A percentile compares a stretch with the other conserved stretches of the same genome.
phyloP scores from a whole-genome alignment of 2,888 invertebrate species.

The Philereme transversata region DNA sequence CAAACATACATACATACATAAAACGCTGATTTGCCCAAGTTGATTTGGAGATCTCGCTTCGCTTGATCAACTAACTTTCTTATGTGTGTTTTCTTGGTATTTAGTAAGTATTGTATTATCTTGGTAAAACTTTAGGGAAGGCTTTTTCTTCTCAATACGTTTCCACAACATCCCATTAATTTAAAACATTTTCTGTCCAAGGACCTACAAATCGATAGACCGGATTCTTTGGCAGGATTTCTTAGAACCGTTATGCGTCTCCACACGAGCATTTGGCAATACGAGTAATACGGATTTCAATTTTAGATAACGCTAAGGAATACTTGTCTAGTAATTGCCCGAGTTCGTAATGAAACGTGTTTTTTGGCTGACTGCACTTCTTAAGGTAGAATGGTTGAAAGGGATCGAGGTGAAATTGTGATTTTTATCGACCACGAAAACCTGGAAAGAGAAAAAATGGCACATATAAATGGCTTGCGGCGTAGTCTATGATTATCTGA shows the following conservation, averaged over 20 bases:
- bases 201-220: constrained; percentile 20
- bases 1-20: too few relatives aligned
- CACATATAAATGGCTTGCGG: not conserved
- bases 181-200: constrained; percentile 11
- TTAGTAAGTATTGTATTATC: too few relatives aligned
- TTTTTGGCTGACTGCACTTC: constrained; percentile 37
- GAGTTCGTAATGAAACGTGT: constrained; percentile 42
- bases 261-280: constrained; percentile 59
- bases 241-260: constrained; percentile 37
- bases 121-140: not conserved
- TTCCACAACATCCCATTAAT: constrained; percentile 1
- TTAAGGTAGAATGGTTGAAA: constrained; percentile 18
- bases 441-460: not conserved
- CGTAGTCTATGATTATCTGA: too few relatives aligned
- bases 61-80: too few relatives aligned
- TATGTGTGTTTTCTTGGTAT: too few relatives aligned
- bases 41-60: too few relatives aligned
- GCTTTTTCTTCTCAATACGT: not conserved
- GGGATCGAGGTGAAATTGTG: constrained; percentile 5
- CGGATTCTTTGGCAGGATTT: constrained; percentile 34
- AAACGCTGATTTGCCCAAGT: too few relatives aligned
- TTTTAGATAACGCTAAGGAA: constrained; percentile 64
- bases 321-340: constrained; percentile 65
- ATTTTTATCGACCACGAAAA: constrained; percentile 6
- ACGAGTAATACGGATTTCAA: constrained; percentile 61